Evolutionary conservation across 2,888 invertebrate genomes (phyloP).

Genomic region (Leucozona laternaria): DNA sequence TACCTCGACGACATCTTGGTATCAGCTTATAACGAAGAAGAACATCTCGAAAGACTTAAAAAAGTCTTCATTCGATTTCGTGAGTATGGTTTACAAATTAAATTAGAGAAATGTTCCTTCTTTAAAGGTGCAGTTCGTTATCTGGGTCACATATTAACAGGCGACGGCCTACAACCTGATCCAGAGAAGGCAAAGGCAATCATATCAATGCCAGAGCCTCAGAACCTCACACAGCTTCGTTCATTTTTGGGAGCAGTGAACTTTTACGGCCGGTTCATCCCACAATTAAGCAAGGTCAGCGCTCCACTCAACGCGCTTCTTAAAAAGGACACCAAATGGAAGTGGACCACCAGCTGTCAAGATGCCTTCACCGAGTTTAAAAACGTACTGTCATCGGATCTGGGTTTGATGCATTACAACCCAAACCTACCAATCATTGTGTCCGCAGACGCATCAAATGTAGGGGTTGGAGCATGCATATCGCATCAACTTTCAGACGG

Average conservation of each 20-base stretch:
- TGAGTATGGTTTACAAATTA: too few species aligned
- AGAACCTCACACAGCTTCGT: constrained; percentile 49
- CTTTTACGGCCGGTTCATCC: constrained; percentile 64
- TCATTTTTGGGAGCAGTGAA: constrained; percentile 64
- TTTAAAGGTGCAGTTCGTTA: not conserved
- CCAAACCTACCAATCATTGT: too few species aligned
- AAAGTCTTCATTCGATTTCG: too few species aligned
- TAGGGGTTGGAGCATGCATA: not conserved
- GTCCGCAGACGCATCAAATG: too few species aligned
- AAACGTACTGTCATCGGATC: too few species aligned
- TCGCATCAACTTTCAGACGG: not conserved
- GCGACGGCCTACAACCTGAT: not conserved
- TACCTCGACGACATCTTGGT: constrained; percentile 9
- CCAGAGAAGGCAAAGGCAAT: constrained; percentile 4
- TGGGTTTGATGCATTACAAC: too few species aligned
- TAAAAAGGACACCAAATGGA: not conserved
- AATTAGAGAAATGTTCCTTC: not conserved
- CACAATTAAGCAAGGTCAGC: constrained; percentile 33
- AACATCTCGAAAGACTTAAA: too few species aligned
- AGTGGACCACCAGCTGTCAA: too few species aligned
- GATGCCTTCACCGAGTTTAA: too few species aligned
- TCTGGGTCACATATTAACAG: not conserved
- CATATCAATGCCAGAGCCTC: too few species aligned
- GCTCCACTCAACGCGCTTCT: constrained; percentile 17
- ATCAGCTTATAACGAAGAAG: not conserved